Evolutionary conservation across 35 echinoderm and acorn worm species (phyloP), one percentile per base, ranked within the genome.

Genomic region (Apostichopus californicus): DNA sequence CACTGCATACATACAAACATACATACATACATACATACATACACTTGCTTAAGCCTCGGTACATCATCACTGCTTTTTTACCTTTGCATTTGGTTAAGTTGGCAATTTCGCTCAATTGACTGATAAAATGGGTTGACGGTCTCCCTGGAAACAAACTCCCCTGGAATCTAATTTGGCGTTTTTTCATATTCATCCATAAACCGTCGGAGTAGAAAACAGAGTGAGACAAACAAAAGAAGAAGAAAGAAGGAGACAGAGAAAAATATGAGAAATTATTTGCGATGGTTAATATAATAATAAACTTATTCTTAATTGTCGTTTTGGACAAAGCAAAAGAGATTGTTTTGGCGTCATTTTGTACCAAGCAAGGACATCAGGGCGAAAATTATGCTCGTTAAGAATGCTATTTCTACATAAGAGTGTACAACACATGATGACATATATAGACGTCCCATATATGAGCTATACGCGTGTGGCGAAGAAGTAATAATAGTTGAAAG

Each of bases 161-260:
- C 55, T 85, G 55, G 57, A 85, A 85, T 85, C 81, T 85, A 85
- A 85, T 85, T 85, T 85, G 81, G 56, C 14, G 71, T 6, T n/a
- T 55, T 28, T 5, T 54, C 78, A 81, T 81, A 54, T 28, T 81
- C 78, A 81, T 81, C 12, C 15, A 81, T 9, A 13, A 75, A n/a
- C 71, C 71, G 71, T 18, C 57, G 55, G 20, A 85, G 55, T 56
- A 81, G 81, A 25, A 21, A 1, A 56, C 46, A 83, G 52, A 83
- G 17, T 54, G 24, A 34, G 80, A 55, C 34, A 55, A 56, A 83
- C 46, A 14, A 34, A 83, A 3, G 8, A 10, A 73, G 24, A n/a
- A n/a, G n/a, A n/a, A n/a, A 18, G 1, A 18, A 75, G 3, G 71
- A 75, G n/a, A 18, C 1, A n/a, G n/a, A 15, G 70, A 73, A 73